phyloP scores from a whole-genome alignment of 2,888 invertebrate genomes.

The Scaptomyza reducta region DNA sequence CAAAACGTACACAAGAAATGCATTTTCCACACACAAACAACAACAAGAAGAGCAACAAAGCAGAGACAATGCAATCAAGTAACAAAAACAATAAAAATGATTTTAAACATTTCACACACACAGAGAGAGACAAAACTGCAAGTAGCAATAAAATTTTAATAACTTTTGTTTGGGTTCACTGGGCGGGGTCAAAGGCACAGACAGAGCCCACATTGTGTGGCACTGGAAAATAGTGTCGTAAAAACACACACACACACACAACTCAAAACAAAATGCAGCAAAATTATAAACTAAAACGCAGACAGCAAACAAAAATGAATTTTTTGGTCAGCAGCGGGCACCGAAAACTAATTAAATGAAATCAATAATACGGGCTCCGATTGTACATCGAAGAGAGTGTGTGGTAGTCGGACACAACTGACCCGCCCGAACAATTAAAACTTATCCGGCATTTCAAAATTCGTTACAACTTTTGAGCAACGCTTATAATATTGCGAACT shows the following conservation, averaged over 20 bases:
- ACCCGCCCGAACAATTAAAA: constrained; percentile 58
- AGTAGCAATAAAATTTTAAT: constrained; percentile 68
- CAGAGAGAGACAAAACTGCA: constrained; percentile 16
- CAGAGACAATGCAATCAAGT: constrained; percentile 28
- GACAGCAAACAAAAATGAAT: constrained; percentile 53
- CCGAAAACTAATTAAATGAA: constrained; percentile 73
- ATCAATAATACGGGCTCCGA: constrained; percentile 63
- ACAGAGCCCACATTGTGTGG: constrained; percentile 49
- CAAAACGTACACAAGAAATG: constrained; percentile 43
- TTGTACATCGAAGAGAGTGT: constrained; percentile 1
- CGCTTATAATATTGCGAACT: constrained; percentile 23
- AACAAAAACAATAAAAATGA: constrained; percentile 44
- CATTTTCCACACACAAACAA: constrained; percentile 39
- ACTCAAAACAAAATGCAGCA: constrained; percentile 53
- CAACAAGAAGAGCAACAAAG: too few species aligned
- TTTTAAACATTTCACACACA: constrained; percentile 49
- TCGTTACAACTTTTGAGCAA: constrained; percentile 1
- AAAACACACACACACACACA: constrained; percentile 44
- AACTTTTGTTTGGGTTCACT: constrained; percentile 58
- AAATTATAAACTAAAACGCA: constrained; percentile 67
- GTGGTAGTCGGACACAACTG: neutral
- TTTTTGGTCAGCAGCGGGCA: constrained; percentile 33
- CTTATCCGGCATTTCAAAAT: constrained; percentile 2
- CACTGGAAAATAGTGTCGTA: constrained; percentile 31
- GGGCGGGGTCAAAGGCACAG: constrained; percentile 38